These are phyloP conservation scores for Trissolcus japonicus DNA, from an alignment of 2,888 invertebrate species.

Conservation along the genomic window DNA sequence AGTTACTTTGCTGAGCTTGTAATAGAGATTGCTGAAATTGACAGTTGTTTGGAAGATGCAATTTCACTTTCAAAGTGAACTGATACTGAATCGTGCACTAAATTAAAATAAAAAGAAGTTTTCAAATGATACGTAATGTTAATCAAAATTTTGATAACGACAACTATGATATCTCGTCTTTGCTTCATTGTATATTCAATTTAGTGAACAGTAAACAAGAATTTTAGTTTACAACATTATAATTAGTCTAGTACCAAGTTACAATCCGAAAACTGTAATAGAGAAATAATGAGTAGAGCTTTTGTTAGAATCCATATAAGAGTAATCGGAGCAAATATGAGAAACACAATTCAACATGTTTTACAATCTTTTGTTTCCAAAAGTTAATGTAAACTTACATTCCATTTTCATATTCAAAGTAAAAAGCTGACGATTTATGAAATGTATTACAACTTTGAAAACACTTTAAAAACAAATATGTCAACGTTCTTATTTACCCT, in stretches of 20 bases:
- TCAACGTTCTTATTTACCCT: too few relatives aligned
- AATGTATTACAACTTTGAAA: too few relatives aligned
- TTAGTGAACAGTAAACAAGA: constrained; percentile 7
- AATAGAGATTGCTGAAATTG: constrained; percentile 28
- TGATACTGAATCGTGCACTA: constrained; percentile 11
- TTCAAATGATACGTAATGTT: constrained; percentile 32
- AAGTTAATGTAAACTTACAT: too few relatives aligned
- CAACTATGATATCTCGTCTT: constrained; percentile 39
- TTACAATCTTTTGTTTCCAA: too few relatives aligned
- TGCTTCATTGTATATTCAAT: constrained; percentile 48
- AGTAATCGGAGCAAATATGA: neutral
- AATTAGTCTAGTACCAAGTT: constrained; percentile 17
- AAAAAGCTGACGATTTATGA: too few relatives aligned
- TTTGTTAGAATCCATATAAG: constrained; percentile 69
- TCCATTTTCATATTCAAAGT: too few relatives aligned
- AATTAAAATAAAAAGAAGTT: constrained; percentile 22
- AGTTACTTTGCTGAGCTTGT: constrained; percentile 53
- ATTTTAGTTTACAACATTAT: constrained; percentile 24
- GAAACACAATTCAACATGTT: neutral
- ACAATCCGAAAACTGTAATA: constrained; percentile 60
- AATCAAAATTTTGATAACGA: constrained; percentile 51
- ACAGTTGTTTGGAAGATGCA: constrained; percentile 22
- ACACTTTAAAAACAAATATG: too few relatives aligned
- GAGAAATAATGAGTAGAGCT: constrained; percentile 74
- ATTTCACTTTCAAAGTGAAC: constrained; percentile 15